Base-by-base conservation (phyloP, 2,888 invertebrate species). In the Blastobasis lacticolella region DNA sequence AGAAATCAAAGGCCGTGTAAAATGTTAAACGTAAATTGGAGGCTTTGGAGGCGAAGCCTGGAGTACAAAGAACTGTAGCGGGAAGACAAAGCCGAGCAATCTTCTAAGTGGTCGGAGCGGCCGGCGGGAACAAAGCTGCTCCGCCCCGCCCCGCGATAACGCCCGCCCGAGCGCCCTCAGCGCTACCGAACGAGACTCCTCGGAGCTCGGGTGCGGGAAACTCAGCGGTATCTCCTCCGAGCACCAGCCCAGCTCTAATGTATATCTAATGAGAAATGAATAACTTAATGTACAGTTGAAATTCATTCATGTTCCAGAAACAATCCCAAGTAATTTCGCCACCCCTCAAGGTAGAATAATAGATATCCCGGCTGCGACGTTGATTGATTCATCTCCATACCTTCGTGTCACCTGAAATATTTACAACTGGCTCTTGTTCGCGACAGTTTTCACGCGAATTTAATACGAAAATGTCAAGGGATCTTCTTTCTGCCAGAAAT, bases 91-190 rank as follows among this genome's bases (percentile, higher is more conserved):
- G 78, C 72, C 72, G 67, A 73, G 78, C 81, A 85, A 86, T 86
- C 79, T 83, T 79, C 80, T 84, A 85, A 85, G 85, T 85, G 86
- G 81, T 78, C 66, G 74, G 74, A 73, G 78, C 76, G 73, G 73
- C 71, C 69, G 71, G 67, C 65, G 73, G 62, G 76, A 75, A 79
- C 75, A 80, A 82, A 79, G 74, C 75, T 71, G 60, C 67, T 57
- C 49, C 70, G 60, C 65, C 63, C 67, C 62, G 61, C 54, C 62
- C 75, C 82, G 84, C 82, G 83, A 84, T 78, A 71, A 67, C 72
- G 66, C 75, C 75, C 75, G 70, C 69, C 66, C 71, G 76, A 81
- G 78, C 73, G 78, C 74, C 73, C 78, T 78, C 73, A 73, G 69
- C 72, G 62, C 66, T 63, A 64, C 65, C 68, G 69, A 75, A 76